Evolutionary conservation across 2,888 invertebrate genomes (phyloP).

Genomic region (Galerucella pusilla): DNA sequence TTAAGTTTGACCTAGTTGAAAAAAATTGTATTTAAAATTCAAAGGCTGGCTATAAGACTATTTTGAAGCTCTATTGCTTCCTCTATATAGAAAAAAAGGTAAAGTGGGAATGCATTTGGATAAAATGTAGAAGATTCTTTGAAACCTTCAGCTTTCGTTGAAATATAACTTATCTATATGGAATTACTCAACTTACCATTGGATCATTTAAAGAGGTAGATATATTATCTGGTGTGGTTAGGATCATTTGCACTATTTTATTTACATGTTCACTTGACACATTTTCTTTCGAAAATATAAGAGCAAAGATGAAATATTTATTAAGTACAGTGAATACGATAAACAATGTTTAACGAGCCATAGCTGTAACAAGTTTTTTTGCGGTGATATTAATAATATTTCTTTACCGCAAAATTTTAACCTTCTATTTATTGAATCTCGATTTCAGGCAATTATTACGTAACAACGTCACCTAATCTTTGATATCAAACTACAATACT

Average conservation of each 20-base stretch:
- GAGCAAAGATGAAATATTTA: not conserved
- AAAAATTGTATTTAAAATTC: no score
- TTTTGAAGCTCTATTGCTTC: no score
- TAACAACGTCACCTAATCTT: not conserved
- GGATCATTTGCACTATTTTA: not conserved
- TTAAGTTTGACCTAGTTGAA: no score
- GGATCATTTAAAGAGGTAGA: no score
- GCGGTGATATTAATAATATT: not conserved
- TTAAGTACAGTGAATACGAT: not conserved
- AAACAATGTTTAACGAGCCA: constrained; percentile 2
- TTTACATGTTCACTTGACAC: not conserved
- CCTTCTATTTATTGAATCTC: not conserved
- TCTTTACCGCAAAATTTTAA: not conserved
- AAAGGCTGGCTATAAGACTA: no score
- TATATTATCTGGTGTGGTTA: no score
- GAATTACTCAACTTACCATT: no score
- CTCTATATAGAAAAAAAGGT: no score
- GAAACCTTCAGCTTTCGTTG: no score
- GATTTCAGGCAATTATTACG: not conserved
- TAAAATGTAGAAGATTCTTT: no score
- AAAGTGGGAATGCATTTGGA: no score
- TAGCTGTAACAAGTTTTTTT: not conserved
- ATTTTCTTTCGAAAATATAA: not conserved
- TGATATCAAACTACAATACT: not conserved
- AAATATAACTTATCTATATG: no score